Base-by-base conservation (phyloP, 2,797 vertebrate species). In the Ficedula albicollis region DNA sequence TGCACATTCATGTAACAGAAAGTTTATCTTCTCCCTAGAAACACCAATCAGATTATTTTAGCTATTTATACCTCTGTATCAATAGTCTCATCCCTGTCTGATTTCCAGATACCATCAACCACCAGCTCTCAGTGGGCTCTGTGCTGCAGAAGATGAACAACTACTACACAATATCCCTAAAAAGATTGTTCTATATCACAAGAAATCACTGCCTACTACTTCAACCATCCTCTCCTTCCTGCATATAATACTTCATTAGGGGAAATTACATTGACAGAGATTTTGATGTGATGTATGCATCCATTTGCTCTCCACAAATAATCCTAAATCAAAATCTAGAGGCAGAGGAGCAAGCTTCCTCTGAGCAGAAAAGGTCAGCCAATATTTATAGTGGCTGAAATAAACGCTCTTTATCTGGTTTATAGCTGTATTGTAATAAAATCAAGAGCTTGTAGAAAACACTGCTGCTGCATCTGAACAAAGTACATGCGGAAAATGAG, bases 281-380 rank as follows among this genome's bases (percentile, higher is more conserved):
- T 77, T 77, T 80, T 82, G 56, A 75, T 77, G 36, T 63, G 84
- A 91, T 66, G 23, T 44, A 80, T 59, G 60, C 84, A 89, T 92
- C 89, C 58, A 82, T 94, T 97, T 96, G 19, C 76, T 46, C 89
- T 64, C 79, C 66, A 76, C 91, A 93, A 93, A 91, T 92, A 78
- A 83, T 41, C 34, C 91, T 94, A 91, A 94, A 84, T 93, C 94
- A 90, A 92, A 89, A 66, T 25, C 89, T 85, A 69, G 74, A 89
- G 73, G 62, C 43, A 91, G 80, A 79, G 67, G 22, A 93, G 68
- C 38, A 59, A 92, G 86, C 84, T 90, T 93, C 84, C 91, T 93
- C 86, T 32, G 69, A 91, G 64, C 69, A 95, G 75, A 54, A 93
- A 93, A 95, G 95, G 92, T 95, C 94, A 96, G 79, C 15, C 68